A percentile compares a stretch with the other conserved stretches of the same genome.
phyloP scores from a whole-genome alignment of 1,140 invertebrate species.

The Drosophila obscura region DNA sequence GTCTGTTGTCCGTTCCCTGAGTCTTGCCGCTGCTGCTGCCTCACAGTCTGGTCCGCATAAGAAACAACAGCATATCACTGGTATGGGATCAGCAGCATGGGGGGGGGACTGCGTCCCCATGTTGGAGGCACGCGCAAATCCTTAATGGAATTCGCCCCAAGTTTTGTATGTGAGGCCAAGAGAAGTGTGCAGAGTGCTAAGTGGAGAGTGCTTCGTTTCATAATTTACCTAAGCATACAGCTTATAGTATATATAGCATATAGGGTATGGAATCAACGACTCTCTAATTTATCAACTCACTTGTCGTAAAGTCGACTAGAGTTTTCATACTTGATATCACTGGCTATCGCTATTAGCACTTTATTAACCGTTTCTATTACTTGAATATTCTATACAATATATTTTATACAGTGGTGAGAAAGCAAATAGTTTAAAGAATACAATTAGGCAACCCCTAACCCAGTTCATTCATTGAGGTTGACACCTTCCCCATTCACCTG shows the following conservation, averaged over 20 bases:
- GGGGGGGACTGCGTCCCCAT: constrained; percentile 5
- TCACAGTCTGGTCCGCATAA: constrained; percentile 40
- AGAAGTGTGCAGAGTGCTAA: constrained; percentile 2
- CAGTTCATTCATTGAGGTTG: constrained; percentile 59
- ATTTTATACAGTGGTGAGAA: constrained; percentile 12
- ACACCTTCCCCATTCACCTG: constrained; percentile 77
- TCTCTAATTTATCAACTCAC: no score
- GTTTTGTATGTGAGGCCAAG: not conserved
- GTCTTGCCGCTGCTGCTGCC: constrained; percentile 42
- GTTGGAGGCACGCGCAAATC: constrained; percentile 69
- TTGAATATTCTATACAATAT: not conserved
- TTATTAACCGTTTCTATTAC: constrained; percentile 2
- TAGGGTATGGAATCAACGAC: no score
- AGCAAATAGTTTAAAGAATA: constrained; percentile 3
- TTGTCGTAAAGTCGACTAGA: no score
- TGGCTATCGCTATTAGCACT: not conserved
- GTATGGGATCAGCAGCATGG: constrained; percentile 14
- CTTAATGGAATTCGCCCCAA: constrained; percentile 65
- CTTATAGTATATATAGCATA: no score
- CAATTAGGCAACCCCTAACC: constrained; percentile 1
- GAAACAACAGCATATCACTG: constrained; percentile 20
- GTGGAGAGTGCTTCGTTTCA: not conserved
- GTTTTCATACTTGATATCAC: no score
- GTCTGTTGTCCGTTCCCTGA: not conserved
- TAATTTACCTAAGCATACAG: not conserved